phyloP scores from a whole-genome alignment of 1,140 invertebrate species.

The Aphelinus atriplicis region DNA sequence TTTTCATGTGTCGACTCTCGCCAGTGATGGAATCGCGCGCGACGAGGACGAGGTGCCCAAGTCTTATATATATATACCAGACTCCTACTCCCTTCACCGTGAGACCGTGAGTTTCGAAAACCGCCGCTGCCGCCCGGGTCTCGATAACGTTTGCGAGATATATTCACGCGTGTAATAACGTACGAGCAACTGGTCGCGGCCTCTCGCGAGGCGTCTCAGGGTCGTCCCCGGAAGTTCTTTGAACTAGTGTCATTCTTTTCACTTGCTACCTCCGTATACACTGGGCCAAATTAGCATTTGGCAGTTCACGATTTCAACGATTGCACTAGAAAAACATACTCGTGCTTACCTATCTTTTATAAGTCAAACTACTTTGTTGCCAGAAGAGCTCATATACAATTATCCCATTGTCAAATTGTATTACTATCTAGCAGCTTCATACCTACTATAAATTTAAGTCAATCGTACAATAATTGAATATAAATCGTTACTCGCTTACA shows the following conservation, averaged over 20 bases:
- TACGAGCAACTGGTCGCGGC: neutral
- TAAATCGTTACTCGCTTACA: too few relatives aligned
- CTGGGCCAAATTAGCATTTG: too few relatives aligned
- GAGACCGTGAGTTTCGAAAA: conserved; percentile 19
- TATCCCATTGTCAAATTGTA: too few relatives aligned
- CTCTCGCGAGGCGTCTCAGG: neutral
- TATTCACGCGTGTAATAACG: neutral
- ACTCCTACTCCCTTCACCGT: conserved; percentile 23
- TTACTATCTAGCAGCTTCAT: too few relatives aligned
- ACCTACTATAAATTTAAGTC: too few relatives aligned
- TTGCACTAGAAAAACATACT: too few relatives aligned
- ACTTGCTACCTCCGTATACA: too few relatives aligned
- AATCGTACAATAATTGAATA: too few relatives aligned
- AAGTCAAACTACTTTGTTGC: too few relatives aligned
- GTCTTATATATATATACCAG: conserved; percentile 10
- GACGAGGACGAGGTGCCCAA: neutral
- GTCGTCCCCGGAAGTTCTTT: neutral
- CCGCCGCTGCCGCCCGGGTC: neutral
- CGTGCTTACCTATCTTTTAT: too few relatives aligned
- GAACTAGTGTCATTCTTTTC: neutral
- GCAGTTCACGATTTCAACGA: too few relatives aligned
- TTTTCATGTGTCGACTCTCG: neutral
- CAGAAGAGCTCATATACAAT: too few relatives aligned
- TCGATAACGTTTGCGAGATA: neutral
- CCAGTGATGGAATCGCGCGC: conserved; percentile 8